Percentiles rank a stretch among this genome's conserved stretches.
These are phyloP conservation scores for Dolichopus griseipennis DNA, from an alignment of 2,888 invertebrate genomes.

Conservation along the genomic window DNA sequence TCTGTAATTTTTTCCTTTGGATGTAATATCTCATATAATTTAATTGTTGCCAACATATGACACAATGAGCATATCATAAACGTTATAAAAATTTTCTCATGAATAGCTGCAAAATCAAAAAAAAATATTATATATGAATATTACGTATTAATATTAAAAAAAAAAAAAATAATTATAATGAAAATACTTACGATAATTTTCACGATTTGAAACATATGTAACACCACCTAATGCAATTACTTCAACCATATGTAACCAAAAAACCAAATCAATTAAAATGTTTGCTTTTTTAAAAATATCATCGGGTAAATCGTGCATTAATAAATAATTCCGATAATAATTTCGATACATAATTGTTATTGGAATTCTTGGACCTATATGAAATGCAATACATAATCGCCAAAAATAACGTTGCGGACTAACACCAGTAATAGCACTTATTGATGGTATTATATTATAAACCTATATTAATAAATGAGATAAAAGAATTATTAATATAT, in stretches of 20 bases:
- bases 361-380: conserved; percentile 81
- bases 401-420: conserved; percentile 88
- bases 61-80: conserved; percentile 78
- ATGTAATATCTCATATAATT: conserved; percentile 44
- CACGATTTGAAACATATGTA: conserved; percentile 86
- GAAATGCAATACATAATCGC: conserved; percentile 85
- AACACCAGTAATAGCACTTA: conserved; percentile 90
- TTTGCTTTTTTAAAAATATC: conserved; percentile 43
- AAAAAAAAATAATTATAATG: too few species aligned
- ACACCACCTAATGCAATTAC: conserved; percentile 80
- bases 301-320: conserved; percentile 28
- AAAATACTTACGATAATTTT: conserved; percentile 81
- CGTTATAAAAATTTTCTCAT: conserved; percentile 83
- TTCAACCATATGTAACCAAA: conserved; percentile 77
- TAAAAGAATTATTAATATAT: too few species aligned
- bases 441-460: conserved; percentile 88
- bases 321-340: conserved; percentile 60
- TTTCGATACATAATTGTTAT: conserved; percentile 80
- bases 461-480: conserved; percentile 52
- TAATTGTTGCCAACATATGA: conserved; percentile 71
- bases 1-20: conserved; percentile 34
- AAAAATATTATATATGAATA: neutral
- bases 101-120: conserved; percentile 58
- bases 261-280: conserved; percentile 61
- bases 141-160: neutral